These are phyloP conservation scores for Calameuta pallipes DNA, from an alignment of 2,888 invertebrate genomes.

Conservation along the genomic window DNA sequence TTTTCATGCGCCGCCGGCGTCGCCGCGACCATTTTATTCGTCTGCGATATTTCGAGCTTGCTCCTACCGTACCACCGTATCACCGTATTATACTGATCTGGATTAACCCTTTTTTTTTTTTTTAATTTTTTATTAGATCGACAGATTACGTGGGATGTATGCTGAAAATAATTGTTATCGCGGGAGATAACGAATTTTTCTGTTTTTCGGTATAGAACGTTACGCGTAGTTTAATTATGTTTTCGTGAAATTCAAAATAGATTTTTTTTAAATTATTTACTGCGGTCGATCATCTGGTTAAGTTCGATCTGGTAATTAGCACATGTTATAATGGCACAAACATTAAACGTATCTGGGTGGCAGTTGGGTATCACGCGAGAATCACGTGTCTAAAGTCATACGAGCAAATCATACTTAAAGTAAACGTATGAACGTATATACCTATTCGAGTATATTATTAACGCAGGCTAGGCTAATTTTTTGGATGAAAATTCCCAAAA, in stretches of 20 bases:
- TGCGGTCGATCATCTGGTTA: constrained; percentile 11
- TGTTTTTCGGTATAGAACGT: neutral
- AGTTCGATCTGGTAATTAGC: constrained; percentile 36
- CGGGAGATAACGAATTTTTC: neutral
- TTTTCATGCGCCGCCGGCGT: constrained; percentile 48
- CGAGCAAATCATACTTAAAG: neutral
- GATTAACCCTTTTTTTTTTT: neutral
- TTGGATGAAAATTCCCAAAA: neutral
- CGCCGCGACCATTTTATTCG: constrained; percentile 59
- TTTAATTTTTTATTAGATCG: too few species aligned
- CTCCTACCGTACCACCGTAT: neutral
- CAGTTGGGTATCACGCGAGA: constrained; percentile 21
- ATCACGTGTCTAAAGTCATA: constrained; percentile 19
- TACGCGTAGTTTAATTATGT: neutral
- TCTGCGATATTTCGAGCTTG: constrained; percentile 60
- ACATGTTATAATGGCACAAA: constrained; percentile 12
- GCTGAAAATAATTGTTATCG: neutral
- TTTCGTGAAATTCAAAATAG: neutral
- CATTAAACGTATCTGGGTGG: constrained; percentile 24
- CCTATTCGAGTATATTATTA: neutral
- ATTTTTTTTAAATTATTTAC: neutral
- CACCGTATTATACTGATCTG: neutral
- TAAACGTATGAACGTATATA: too few species aligned
- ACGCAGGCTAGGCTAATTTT: neutral
- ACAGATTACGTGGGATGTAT: neutral